Percentiles rank a stretch among this genome's conserved stretches.
Conservation (phyloP, 2,888 invertebrate genomes). For the Luffia ferchaultella region DNA sequence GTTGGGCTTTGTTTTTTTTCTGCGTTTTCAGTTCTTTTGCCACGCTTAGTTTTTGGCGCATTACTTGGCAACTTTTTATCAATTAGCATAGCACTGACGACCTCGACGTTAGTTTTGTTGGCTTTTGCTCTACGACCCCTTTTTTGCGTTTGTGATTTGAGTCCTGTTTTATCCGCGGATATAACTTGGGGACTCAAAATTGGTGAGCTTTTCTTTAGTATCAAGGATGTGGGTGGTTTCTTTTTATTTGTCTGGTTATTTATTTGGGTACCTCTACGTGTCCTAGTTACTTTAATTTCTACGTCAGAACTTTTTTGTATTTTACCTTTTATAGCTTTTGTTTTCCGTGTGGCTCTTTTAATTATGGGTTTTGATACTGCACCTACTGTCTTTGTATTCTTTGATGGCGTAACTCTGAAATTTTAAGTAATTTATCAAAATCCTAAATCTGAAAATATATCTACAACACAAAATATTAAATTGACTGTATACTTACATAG, state of each 20-base stretch:
- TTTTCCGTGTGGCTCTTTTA: conserved; percentile 11
- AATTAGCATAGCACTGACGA: not conserved
- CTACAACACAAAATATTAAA: too few species aligned
- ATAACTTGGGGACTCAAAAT: not conserved
- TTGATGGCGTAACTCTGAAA: too few species aligned
- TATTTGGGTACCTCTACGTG: conserved; percentile 7
- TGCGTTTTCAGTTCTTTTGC: not conserved
- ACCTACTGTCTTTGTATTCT: too few species aligned
- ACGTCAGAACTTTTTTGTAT: conserved; percentile 1
- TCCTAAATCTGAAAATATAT: too few species aligned
- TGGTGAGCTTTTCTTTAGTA: not conserved
- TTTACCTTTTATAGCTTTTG: not conserved
- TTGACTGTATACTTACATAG: too few species aligned
- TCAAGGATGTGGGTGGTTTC: not conserved
- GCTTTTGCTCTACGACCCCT: not conserved
- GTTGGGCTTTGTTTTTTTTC: not conserved
- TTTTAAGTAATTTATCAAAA: too few species aligned
- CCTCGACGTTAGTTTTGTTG: not conserved
- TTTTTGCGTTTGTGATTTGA: too few species aligned
- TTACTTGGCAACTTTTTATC: not conserved
- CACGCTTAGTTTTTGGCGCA: not conserved
- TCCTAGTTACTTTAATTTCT: conserved; percentile 11
- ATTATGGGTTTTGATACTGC: too few species aligned
- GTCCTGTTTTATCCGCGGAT: not conserved
- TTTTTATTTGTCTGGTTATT: not conserved